Conservation (phyloP, 2,113 vertebrate genomes). For the Eleginops maclovinus region DNA sequence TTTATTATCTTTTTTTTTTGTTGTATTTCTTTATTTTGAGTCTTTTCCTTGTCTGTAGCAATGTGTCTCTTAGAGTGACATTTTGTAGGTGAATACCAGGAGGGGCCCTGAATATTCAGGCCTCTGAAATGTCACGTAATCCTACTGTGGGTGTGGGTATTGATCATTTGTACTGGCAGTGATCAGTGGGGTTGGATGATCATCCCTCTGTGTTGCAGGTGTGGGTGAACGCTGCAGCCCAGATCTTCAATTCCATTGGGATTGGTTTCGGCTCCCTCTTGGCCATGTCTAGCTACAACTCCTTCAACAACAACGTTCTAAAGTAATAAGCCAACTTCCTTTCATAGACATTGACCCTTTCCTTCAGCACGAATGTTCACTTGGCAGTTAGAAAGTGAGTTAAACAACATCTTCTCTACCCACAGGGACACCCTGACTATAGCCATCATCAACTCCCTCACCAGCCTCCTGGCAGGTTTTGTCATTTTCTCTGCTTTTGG, state of each 20-base stretch:
- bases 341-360: background rate
- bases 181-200: background rate
- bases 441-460: constrained; percentile 80
- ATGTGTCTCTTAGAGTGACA: no score
- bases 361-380: background rate
- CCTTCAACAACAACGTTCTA: constrained; percentile 84
- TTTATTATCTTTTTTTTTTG: no score
- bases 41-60: no score
- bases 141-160: no score
- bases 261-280: constrained; percentile 84
- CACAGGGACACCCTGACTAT: constrained; percentile 82
- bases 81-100: no score
- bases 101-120: no score
- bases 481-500: constrained; percentile 87
- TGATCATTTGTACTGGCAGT: background rate
- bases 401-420: constrained; percentile 18
- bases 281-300: constrained; percentile 86
- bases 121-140: no score
- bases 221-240: constrained; percentile 85
- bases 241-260: constrained; percentile 86
- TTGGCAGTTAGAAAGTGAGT: background rate
- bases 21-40: no score
- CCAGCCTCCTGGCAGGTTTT: constrained; percentile 84
- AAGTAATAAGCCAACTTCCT: constrained; percentile 70
- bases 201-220: constrained; percentile 71